These are phyloP conservation scores for Nibea coibor DNA, from an alignment of 2,113 vertebrate genomes.

Conservation along the genomic window DNA sequence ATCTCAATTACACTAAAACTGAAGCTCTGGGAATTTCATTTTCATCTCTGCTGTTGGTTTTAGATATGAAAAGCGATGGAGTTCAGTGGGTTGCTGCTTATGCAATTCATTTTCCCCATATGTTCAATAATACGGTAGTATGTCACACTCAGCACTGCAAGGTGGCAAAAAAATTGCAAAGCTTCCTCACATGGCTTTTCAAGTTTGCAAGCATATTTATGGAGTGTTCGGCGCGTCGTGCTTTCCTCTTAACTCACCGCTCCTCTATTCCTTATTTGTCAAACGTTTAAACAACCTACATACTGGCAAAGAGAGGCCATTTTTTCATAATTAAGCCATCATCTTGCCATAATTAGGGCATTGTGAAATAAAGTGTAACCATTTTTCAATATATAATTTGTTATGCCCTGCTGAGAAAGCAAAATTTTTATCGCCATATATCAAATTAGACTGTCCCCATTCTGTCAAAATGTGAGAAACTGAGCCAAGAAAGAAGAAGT, in stretches of 20 bases:
- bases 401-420: conserved; percentile 80
- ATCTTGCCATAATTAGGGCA: conserved; percentile 76
- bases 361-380: conserved; percentile 75
- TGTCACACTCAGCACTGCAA: background rate
- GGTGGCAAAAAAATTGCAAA: background rate
- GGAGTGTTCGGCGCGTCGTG: background rate
- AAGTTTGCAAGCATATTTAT: conserved; percentile 11
- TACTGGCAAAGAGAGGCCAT: conserved; percentile 49
- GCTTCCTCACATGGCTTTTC: background rate
- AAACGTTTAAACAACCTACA: conserved; percentile 48
- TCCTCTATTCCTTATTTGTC: conserved; percentile 44
- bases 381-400: conserved; percentile 75
- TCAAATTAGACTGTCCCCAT: conserved; percentile 84
- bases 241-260: conserved; percentile 22
- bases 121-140: conserved; percentile 30
- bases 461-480: conserved; percentile 79
- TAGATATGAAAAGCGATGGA: conserved; percentile 1
- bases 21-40: conserved; percentile 15
- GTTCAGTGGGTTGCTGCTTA: conserved; percentile 31
- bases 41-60: conserved; percentile 13
- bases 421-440: conserved; percentile 79
- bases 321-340: conserved; percentile 69
- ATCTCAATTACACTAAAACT: background rate
- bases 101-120: conserved; percentile 12
- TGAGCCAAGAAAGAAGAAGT: conserved; percentile 67